Base-by-base conservation (phyloP, 2,888 invertebrate genomes). In the Monoplex corrugatus region DNA sequence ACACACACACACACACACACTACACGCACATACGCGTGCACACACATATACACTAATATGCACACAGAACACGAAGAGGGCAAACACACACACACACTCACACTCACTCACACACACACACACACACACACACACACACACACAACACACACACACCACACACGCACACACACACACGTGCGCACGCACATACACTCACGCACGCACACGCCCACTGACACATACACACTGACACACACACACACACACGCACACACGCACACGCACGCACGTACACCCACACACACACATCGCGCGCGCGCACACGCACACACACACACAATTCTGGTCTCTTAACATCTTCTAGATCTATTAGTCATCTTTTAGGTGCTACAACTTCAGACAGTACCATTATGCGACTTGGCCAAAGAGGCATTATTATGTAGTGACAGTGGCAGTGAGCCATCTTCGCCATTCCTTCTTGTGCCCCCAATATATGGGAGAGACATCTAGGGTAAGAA, bases 101-200 rank as follows among this genome's bases (percentile, higher is more conserved):
- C 83, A 83, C 83, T 44, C 44, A 83, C 83, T 28, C 83, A 83
- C 83, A 83, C 83, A 83, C 44, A 83, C 83, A 83, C 83, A 83
- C 83, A 45, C 83, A 83, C 83, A 83, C 83, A 44, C 83, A 83
- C 44, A 83, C 83, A 83, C 83, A 83, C 43, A 50, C 16, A 10
- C 19, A 19, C 10, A 50, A 38, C 28, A 82, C 38, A 19, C 44
- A 44, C 45, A 8, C 83, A 44, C n/a, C 63, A 3, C 63, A 3
- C 63, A 63, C 63, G 0, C 63, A 63, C 63, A 63, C 63, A 3
- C 63, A 3, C 63, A 3, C 63, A 63, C 63, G n/a, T 0, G n/a
- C 63, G 1, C 63, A 3, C 63, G n/a, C 63, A 63, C 63, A 63
- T n/a, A 3, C 45, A 8, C 83, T 44, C 83, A 43, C 83, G 1